Percentiles rank a stretch among this genome's conserved stretches.
These are phyloP conservation scores for Metridium senile DNA, from an alignment of 92 coral and sea anemone genomes.

Conservation along the genomic window DNA sequence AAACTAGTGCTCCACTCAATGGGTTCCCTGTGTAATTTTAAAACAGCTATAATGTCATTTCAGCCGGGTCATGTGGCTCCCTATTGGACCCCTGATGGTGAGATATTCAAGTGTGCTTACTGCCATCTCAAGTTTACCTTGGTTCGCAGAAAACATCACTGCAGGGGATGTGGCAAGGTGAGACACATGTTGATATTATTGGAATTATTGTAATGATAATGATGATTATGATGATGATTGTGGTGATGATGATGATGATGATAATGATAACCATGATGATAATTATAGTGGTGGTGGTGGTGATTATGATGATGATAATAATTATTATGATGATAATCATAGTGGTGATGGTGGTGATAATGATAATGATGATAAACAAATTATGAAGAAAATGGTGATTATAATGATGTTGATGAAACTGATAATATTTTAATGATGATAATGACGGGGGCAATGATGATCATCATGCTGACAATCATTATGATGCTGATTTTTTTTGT, in stretches of 20 bases:
- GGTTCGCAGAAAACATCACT: slow-evolving; percentile 75
- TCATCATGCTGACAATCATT: neutral
- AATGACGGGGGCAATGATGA: neutral
- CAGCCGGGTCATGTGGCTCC: slow-evolving; percentile 80
- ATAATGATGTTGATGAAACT: slow-evolving; percentile 11
- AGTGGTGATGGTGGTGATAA: neutral
- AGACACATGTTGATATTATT: no score
- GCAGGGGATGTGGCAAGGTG: slow-evolving; percentile 85
- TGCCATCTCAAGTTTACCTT: slow-evolving; percentile 65
- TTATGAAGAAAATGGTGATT: neutral
- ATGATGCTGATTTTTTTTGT: neutral
- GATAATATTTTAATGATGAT: no score
- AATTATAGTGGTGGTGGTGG: neutral
- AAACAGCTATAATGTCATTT: neutral
- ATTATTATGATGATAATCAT: neutral
- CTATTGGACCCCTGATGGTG: slow-evolving; percentile 69
- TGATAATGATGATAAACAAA: neutral
- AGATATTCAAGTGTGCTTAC: slow-evolving; percentile 47
- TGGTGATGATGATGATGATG: neutral
- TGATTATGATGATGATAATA: neutral
- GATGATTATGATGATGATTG: neutral
- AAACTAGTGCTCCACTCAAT: neutral
- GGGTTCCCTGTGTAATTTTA: neutral
- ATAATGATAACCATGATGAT: neutral
- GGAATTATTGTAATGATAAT: neutral